These are phyloP conservation scores for Montipora efflorescens DNA, from an alignment of 64 coral and sea anemone genomes.

Conservation along the genomic window DNA sequence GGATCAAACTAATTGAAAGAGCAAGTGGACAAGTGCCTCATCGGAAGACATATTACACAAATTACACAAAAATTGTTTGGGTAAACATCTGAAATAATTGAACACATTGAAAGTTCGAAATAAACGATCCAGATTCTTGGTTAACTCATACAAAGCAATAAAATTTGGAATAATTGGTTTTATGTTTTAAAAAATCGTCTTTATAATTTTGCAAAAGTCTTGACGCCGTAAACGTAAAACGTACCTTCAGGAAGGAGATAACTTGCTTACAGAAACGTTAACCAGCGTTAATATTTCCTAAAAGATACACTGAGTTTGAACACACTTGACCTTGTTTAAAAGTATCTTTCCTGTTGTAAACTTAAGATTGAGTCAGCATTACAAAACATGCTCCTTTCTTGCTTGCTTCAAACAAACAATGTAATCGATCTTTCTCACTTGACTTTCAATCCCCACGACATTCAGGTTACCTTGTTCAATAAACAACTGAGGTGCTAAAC, in stretches of 20 bases:
- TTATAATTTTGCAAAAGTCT: background rate
- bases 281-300: background rate
- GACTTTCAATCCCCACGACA: background rate
- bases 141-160: slow-evolving; percentile 18
- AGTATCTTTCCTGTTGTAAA: background rate
- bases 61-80: too few relatives aligned
- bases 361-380: background rate
- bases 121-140: background rate
- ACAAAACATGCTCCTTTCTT: background rate
- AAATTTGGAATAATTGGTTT: background rate
- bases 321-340: slow-evolving; percentile 4
- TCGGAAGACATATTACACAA: background rate
- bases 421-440: background rate
- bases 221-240: background rate
- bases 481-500: slow-evolving; percentile 11
- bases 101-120: slow-evolving; percentile 19
- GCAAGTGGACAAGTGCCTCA: background rate
- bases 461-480: background rate
- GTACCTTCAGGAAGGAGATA: too few relatives aligned
- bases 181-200: background rate
- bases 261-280: background rate
- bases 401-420: background rate
- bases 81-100: background rate
- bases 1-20: background rate
- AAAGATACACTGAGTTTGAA: background rate